Evolutionary conservation across 2,113 vertebrate species (phyloP).

Genomic region (Crotalus viridis): DNA sequence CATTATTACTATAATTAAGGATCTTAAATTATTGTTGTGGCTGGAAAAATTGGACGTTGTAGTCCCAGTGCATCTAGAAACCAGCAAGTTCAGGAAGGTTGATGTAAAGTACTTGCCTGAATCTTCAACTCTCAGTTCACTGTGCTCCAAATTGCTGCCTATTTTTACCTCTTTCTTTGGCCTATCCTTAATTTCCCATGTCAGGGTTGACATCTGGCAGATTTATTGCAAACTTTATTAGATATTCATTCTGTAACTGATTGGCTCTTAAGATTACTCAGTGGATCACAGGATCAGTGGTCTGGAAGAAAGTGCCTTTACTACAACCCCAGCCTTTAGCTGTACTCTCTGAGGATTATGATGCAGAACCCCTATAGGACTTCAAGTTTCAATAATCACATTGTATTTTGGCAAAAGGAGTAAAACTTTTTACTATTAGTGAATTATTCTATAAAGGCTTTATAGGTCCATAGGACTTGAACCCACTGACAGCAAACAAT

Average conservation of each 20-base stretch:
- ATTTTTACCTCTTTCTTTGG: background rate
- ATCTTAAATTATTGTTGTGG: background rate
- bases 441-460: background rate
- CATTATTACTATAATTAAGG: background rate
- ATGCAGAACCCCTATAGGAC: background rate
- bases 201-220: background rate
- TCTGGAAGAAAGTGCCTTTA: background rate
- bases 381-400: background rate
- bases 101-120: background rate
- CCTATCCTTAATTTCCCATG: background rate
- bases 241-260: background rate
- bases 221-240: background rate
- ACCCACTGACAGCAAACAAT: background rate
- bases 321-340: background rate
- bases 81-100: background rate
- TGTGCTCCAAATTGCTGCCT: background rate
- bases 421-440: background rate
- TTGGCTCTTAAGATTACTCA: background rate
- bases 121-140: background rate
- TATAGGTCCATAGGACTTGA: background rate
- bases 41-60: background rate
- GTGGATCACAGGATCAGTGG: background rate
- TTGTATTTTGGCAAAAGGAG: background rate
- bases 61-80: background rate
- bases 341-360: background rate